Percentiles rank a stretch among this genome's conserved stretches.
phyloP scores from a whole-genome alignment of 92 coral and sea anemone species.

The Diadumene lineata region DNA sequence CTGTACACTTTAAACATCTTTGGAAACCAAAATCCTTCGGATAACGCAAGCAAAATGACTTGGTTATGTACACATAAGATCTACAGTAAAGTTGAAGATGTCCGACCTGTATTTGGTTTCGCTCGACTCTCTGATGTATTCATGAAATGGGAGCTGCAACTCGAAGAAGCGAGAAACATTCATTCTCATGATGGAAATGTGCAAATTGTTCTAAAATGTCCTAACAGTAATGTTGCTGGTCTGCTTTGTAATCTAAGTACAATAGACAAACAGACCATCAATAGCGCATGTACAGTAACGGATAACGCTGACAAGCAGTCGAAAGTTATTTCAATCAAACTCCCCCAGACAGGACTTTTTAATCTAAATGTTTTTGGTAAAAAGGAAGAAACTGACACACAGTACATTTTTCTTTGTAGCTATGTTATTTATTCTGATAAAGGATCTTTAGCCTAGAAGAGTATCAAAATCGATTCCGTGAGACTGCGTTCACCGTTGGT shows the following conservation, averaged over 20 bases:
- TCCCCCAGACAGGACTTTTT: conserved; percentile 47
- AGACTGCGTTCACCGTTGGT: no score
- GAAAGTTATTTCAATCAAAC: conserved; percentile 29
- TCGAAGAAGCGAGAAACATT: conserved; percentile 23
- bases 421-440: conserved; percentile 37
- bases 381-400: conserved; percentile 11
- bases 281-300: conserved; percentile 22
- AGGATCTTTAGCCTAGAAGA: neutral
- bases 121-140: conserved; percentile 16
- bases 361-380: conserved; percentile 58
- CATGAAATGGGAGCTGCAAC: conserved; percentile 13
- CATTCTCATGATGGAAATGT: conserved; percentile 51
- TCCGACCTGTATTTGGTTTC: conserved; percentile 24
- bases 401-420: conserved; percentile 25
- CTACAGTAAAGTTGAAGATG: neutral
- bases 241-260: conserved; percentile 30
- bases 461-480: neutral
- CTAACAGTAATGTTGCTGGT: conserved; percentile 34
- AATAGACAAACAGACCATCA: conserved; percentile 29
- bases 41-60: neutral
- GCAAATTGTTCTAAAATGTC: conserved; percentile 24
- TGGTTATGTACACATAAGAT: conserved; percentile 18
- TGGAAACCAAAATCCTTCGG: conserved; percentile 16
- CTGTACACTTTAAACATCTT: conserved; percentile 56
- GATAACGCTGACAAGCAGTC: neutral